Conservation (phyloP, 2,113 vertebrate species). For the Laticauda colubrina region DNA sequence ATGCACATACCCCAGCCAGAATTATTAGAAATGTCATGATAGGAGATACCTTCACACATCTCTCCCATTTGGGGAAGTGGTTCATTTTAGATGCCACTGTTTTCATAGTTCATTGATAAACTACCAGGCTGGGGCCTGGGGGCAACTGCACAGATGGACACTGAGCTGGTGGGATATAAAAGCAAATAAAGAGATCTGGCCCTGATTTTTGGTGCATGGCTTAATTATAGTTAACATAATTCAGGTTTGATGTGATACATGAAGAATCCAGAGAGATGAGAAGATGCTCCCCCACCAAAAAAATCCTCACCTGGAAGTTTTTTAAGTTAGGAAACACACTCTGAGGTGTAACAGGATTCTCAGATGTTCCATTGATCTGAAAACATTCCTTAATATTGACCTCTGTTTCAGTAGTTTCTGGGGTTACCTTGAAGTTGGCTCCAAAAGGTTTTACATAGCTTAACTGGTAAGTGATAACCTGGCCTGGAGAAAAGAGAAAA, state of each 20-base stretch:
- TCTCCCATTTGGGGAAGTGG: background rate
- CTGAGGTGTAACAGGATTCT: slow-evolving; percentile 59
- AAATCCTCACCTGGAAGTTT: slow-evolving; percentile 67
- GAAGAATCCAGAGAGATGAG: background rate
- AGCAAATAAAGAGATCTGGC: background rate
- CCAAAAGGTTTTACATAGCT: slow-evolving; percentile 64
- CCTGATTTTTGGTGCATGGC: background rate
- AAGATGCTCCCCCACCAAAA: background rate
- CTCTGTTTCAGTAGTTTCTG: slow-evolving; percentile 72
- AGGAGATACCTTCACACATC: background rate
- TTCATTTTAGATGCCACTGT: background rate
- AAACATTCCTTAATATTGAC: slow-evolving; percentile 77
- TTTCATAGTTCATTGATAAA: background rate
- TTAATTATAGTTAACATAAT: background rate
- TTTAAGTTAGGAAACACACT: slow-evolving; percentile 65
- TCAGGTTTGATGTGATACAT: background rate
- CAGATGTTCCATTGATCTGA: slow-evolving; percentile 72
- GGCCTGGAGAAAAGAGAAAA: slow-evolving; percentile 55
- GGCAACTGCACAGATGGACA: too few relatives aligned
- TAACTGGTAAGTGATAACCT: slow-evolving; percentile 75
- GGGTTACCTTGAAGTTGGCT: slow-evolving; percentile 71
- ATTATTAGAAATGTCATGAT: background rate
- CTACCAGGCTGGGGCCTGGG: background rate
- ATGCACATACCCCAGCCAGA: background rate
- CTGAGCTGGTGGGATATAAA: background rate